Evolutionary conservation across 1,140 invertebrate genomes (phyloP).

Genomic region (Drosophila carrolli): DNA sequence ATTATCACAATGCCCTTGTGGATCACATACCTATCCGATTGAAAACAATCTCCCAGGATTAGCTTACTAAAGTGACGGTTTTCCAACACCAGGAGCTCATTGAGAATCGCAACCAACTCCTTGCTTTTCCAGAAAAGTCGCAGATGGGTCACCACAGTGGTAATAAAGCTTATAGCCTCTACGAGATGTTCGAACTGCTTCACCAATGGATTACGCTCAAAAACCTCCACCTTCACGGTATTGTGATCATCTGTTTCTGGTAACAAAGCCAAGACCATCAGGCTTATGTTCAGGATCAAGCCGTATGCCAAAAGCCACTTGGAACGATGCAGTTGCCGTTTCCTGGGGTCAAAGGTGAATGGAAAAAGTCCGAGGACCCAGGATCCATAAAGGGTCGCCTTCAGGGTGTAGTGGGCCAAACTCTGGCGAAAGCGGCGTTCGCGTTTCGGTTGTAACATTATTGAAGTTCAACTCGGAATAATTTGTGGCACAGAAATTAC

Average conservation of each 20-base stretch:
- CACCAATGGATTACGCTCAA: constrained; percentile 18
- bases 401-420: constrained; percentile 35
- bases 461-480: constrained; percentile 2
- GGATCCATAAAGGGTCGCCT: constrained; percentile 40
- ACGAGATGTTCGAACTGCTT: not conserved
- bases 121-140: not conserved
- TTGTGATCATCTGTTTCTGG: constrained; percentile 1
- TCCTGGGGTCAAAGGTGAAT: constrained; percentile 36
- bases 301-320: constrained; percentile 57
- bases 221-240: constrained; percentile 15
- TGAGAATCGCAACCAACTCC: constrained; percentile 1
- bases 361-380: constrained; percentile 57
- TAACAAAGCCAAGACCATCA: not conserved
- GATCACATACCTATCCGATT: constrained; percentile 13
- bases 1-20: constrained; percentile 8
- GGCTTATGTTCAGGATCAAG: constrained; percentile 32
- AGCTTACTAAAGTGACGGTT: constrained; percentile 6
- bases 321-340: constrained; percentile 33
- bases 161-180: not conserved
- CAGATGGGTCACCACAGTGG: constrained; percentile 1
- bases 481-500: not conserved
- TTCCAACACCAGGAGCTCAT: constrained; percentile 19
- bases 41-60: not conserved
- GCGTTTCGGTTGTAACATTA: constrained; percentile 33
- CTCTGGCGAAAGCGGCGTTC: constrained; percentile 24